Base-by-base conservation (phyloP, 2,113 vertebrate genomes). In the Ammospiza nelsoni region DNA sequence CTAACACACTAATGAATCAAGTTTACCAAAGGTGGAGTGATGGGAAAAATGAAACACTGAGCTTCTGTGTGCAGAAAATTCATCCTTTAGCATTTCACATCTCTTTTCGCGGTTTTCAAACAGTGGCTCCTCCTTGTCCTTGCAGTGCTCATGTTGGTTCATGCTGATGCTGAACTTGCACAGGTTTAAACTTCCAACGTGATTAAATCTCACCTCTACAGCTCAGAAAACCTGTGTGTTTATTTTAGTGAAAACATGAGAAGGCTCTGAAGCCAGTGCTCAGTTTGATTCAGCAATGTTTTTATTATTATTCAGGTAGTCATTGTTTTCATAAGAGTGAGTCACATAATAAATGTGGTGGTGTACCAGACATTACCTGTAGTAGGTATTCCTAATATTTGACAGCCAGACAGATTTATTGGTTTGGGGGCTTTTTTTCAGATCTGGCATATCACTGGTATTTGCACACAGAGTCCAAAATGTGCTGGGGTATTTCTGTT, bases 1-100 rank as follows among this genome's bases (percentile, higher is more conserved):
- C 68, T 96, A 97, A 93, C 91, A 65, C 82, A 63, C 76, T 97
- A 97, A 97, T 97, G 92, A 97, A 97, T 97, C 87, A 94, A 90
- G 81, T 96, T 96, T 97, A 95, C 69, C 51, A 77, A 86, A 96
- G 92, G 85, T 95, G 93, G 95, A 48, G 55, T 51, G 31, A 11
- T 69, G 71, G 73, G 61, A 61, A 19, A 11, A 33, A 55, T 71
- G 54, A 95, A 94, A 80, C 19, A 5, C 27, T 29, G 73, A 35
- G 46, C 58, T 87, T 85, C 61, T 84, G 31, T 87, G 82, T 54
- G 14, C 66, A 61, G 63, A 76, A 87, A 92, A 84, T 43, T 20
- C 15, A 18, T n/a, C 20, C 48, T 91, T 86, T 54, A 71, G 24
- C 39, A 54, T 52, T 79, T 85, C n/a, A 13, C 43, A 28, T 78